A percentile compares a stretch with the other conserved stretches of the same genome.
Evolutionary conservation across 2,113 vertebrate species (phyloP).

Genomic region (Melanostigma gelatinosum): DNA sequence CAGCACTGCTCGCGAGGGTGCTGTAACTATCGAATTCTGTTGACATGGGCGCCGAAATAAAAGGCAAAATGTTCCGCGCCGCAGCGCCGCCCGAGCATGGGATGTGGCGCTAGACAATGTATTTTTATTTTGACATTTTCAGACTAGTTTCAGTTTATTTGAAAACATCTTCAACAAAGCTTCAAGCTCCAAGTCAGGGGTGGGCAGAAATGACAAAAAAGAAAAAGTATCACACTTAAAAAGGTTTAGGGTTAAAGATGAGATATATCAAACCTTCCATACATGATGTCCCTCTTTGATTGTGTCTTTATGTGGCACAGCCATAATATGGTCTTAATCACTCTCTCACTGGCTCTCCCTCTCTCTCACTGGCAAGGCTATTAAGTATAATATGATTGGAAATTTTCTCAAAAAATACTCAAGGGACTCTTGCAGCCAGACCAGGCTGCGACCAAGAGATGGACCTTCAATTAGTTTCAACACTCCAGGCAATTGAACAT

Average conservation of each 20-base stretch:
- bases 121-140: too few species aligned
- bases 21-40: too few species aligned
- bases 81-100: too few species aligned
- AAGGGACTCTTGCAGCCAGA: conserved; percentile 37
- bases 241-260: conserved; percentile 28
- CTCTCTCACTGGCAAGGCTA: conserved; percentile 24
- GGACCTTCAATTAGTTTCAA: conserved; percentile 54
- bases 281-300: not conserved
- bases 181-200: too few species aligned
- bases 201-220: too few species aligned
- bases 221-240: not conserved
- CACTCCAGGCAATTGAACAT: conserved; percentile 37
- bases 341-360: not conserved
- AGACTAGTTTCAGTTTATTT: too few species aligned
- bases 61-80: too few species aligned
- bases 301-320: not conserved
- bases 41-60: too few species aligned
- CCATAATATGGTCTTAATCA: not conserved
- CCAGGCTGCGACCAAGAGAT: conserved; percentile 39
- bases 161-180: too few species aligned
- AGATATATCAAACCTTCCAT: conserved; percentile 26
- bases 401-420: conserved; percentile 54
- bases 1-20: too few species aligned
- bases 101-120: too few species aligned
- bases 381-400: conserved; percentile 68